These are phyloP conservation scores for Beris chalybata DNA, from an alignment of 2,888 invertebrate species.

Conservation along the genomic window DNA sequence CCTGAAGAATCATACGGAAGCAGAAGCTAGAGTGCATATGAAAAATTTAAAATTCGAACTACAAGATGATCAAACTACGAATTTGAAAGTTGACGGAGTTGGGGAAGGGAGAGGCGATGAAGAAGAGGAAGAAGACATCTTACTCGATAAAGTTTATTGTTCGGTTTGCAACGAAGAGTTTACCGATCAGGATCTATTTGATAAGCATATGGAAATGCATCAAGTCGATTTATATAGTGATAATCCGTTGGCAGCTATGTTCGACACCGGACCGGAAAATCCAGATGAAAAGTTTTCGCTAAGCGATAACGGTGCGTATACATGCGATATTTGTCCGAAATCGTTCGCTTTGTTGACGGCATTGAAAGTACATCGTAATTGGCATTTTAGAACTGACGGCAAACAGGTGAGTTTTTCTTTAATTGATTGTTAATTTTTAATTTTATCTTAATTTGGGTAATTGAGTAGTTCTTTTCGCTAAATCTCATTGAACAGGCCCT, in stretches of 20 bases:
- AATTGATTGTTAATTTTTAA: background rate
- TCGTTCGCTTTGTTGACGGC: conserved; percentile 55
- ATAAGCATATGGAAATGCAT: conserved; percentile 54
- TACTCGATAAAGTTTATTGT: conserved; percentile 41
- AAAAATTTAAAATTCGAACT: background rate
- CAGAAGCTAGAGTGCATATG: background rate
- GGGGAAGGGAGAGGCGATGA: conserved; percentile 14
- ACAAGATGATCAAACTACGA: background rate
- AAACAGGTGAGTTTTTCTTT: conserved; percentile 52
- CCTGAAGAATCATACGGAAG: conserved; percentile 42
- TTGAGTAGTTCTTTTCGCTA: background rate
- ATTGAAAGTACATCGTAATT: conserved; percentile 57
- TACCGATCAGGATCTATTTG: conserved; percentile 53
- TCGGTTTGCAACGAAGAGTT: conserved; percentile 54
- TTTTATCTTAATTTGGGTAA: too few species aligned
- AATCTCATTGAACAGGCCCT: too few species aligned
- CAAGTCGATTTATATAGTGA: conserved; percentile 54
- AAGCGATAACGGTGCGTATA: conserved; percentile 55
- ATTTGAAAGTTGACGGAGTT: background rate
- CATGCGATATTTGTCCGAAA: conserved; percentile 56
- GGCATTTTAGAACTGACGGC: conserved; percentile 58
- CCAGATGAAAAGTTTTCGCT: conserved; percentile 53
- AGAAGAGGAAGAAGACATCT: background rate
- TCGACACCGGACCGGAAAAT: conserved; percentile 54
- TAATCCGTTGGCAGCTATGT: conserved; percentile 55